Evolutionary conservation across 1,140 invertebrate species (phyloP), one percentile per base, ranked within the genome.

Genomic region (Paramacrobiotus metropolitanus): DNA sequence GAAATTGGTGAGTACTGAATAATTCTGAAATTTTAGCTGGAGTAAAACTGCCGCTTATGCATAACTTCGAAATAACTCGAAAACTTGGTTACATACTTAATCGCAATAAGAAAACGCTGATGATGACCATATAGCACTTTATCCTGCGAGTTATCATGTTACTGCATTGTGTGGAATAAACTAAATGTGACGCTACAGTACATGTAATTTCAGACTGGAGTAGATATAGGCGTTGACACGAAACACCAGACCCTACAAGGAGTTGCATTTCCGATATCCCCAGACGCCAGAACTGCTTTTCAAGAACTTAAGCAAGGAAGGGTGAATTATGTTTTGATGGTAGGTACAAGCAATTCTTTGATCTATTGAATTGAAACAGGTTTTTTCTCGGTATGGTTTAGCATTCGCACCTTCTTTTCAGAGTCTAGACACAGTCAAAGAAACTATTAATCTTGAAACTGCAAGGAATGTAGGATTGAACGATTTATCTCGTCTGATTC

Each of bases 221-320:
- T 82, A 0, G 82, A 87, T 63, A 84, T 88, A 62, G 80, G 81
- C 62, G 80, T 89, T 20, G 85, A 89, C 69, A 82, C 85, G 0
- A 81, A 87, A 69, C 86, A 91, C 67, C 87, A 92, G 69, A 93
- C 89, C 3, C 75, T 97, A 62, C 82, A 86, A 64, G 90, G 91
- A 21, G 82, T 98, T 24, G 78, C 83, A 1, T 97, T 97, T 72
- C 93, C 94, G 29, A 78, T 97, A n/a, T 82, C 83, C 0, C 79
- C 86, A 59, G 80, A 82, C 62, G 87, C 87, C 0, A 77, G 82
- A 65, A 76, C 82, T 62, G 85, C 84, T 59, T 76, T 97, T 45
- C 70, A 72, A 44, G 65, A 72, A 55, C 74, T 82, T 61, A 72
- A 71, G 61, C 66, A 74, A 20, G 75, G 74, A 21, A 65, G 71